Evolutionary conservation across 2,888 invertebrate genomes (phyloP).

Genomic region (Alloscopus bannaensis): DNA sequence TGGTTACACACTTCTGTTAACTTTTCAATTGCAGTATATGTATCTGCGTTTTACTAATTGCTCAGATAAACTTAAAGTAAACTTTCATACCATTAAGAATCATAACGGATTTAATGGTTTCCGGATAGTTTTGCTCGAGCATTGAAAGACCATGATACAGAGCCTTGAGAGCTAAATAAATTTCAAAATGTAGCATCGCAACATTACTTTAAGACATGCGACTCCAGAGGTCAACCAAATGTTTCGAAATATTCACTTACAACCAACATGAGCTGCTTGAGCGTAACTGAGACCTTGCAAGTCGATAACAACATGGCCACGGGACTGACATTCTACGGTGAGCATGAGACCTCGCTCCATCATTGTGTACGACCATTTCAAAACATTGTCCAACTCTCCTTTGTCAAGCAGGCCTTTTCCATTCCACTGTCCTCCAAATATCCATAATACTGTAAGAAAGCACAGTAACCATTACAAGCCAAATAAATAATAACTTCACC

Average conservation of each 20-base stretch:
- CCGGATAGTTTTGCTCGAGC: constrained; percentile 21
- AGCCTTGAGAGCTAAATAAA: constrained; percentile 16
- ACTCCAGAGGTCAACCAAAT: not conserved
- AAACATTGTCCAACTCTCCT: not conserved
- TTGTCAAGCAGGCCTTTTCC: constrained; percentile 6
- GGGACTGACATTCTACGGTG: not conserved
- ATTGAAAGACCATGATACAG: not conserved
- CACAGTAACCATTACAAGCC: too few relatives aligned
- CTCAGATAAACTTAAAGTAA: too few relatives aligned
- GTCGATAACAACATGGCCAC: not conserved
- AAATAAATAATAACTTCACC: too few relatives aligned
- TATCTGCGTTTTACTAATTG: too few relatives aligned
- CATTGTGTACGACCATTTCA: not conserved
- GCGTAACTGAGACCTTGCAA: constrained; percentile 19
- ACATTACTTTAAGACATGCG: not conserved
- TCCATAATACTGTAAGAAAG: not conserved
- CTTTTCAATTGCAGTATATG: too few relatives aligned
- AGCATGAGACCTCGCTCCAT: constrained; percentile 1
- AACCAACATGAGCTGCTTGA: constrained; percentile 13
- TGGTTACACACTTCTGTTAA: too few relatives aligned
- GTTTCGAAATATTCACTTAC: not conserved
- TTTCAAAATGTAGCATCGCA: not conserved
- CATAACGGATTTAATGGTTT: constrained; percentile 8
- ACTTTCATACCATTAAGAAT: constrained; percentile 20
- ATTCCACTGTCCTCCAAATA: constrained; percentile 16